phyloP scores from a whole-genome alignment of 2,888 invertebrate genomes.

The Eulithis testata region DNA sequence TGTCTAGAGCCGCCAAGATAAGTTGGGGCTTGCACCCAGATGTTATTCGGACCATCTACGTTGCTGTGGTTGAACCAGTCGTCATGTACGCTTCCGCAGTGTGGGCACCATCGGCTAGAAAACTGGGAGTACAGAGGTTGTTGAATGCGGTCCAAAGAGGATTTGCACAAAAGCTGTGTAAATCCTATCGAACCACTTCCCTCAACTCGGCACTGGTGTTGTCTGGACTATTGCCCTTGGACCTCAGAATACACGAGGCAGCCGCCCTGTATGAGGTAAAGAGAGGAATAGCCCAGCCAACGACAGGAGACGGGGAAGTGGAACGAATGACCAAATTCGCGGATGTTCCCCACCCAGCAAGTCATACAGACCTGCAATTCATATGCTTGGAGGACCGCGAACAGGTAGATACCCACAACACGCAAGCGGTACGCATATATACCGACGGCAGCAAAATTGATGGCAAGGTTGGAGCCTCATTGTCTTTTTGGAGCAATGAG shows the following conservation, averaged over 20 bases:
- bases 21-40: constrained; percentile 12
- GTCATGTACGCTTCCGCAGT: constrained; percentile 10
- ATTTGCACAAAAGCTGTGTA: constrained; percentile 1
- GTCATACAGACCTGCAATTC: constrained; percentile 9
- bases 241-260: constrained; percentile 21
- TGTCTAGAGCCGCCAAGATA: not conserved
- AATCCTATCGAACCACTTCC: constrained; percentile 8
- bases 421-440: constrained; percentile 7
- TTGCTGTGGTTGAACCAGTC: constrained; percentile 5
- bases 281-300: constrained; percentile 1
- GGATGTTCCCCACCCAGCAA: constrained; percentile 15
- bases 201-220: constrained; percentile 19
- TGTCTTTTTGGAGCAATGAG: not conserved
- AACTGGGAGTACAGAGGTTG: constrained; percentile 3
- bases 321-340: not conserved
- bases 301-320: constrained; percentile 5
- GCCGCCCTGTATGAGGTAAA: constrained; percentile 2
- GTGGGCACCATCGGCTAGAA: constrained; percentile 2
- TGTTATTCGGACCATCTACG: not conserved
- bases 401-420: not conserved
- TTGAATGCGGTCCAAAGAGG: constrained; percentile 7
- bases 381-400: constrained; percentile 12
- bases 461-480: constrained; percentile 20
- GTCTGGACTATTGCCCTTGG: constrained; percentile 23
- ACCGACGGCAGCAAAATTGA: constrained; percentile 29